Percentiles rank a stretch among this genome's conserved stretches.
Conservation (phyloP, 2,113 vertebrate genomes). For the Tenebrosternarchus preto region DNA sequence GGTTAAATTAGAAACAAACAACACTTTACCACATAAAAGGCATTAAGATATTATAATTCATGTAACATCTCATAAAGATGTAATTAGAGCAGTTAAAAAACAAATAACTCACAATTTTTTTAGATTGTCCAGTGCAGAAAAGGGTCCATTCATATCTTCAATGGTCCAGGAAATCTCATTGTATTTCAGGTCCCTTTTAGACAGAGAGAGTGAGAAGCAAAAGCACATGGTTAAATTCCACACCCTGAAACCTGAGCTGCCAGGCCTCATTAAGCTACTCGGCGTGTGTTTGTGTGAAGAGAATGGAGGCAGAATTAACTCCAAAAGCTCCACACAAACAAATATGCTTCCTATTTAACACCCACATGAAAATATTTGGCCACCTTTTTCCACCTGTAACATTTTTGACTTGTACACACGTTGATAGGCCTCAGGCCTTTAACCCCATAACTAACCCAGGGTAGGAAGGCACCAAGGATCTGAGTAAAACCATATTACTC, state of each 20-base stretch:
- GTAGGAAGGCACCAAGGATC: not conserved
- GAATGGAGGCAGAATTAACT: conserved; percentile 40
- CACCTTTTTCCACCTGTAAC: not conserved
- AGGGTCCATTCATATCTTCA: conserved; percentile 98
- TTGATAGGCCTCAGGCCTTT: not conserved
- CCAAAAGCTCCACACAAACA: conserved; percentile 45
- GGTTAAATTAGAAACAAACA: not conserved
- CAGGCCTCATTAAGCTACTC: conserved; percentile 54
- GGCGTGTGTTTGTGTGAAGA: conserved; percentile 42
- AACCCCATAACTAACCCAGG: not conserved
- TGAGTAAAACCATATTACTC: not conserved
- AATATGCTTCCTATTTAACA: too few relatives aligned
- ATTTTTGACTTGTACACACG: not conserved
- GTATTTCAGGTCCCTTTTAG: conserved; percentile 86
- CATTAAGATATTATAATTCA: not conserved
- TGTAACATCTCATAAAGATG: not conserved
- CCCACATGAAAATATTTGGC: not conserved
- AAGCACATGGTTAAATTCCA: conserved; percentile 56
- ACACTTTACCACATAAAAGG: not conserved
- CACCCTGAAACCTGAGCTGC: conserved; percentile 54
- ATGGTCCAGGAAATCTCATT: conserved; percentile 99
- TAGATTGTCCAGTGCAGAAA: conserved; percentile 90
- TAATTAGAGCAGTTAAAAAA: not conserved
- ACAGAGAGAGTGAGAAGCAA: conserved; percentile 20
- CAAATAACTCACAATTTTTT: conserved; percentile 81